Evolutionary conservation across 2,888 invertebrate genomes (phyloP), one percentile per base, ranked within the genome.

Genomic region (Dioctria rufipes): DNA sequence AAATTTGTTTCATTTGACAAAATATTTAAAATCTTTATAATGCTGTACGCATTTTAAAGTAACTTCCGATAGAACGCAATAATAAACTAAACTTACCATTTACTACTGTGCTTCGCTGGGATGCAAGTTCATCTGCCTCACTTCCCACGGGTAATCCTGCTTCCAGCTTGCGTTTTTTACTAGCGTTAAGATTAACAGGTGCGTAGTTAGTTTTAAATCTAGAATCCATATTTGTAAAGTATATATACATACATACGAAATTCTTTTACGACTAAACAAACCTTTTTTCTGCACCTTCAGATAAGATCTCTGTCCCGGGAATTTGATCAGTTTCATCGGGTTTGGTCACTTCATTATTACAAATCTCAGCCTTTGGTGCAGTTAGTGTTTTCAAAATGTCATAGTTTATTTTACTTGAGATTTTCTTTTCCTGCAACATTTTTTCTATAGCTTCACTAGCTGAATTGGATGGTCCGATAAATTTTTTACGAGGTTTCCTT

Each of bases 321-420:
- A 13, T 37, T 40, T 37, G 8, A 54, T 79, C 67, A 11, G 65
- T 13, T 11, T 66, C 78, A 39, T 78, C 51, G 0, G 11, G 11
- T 9, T 78, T 49, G 3, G 42, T 51, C 11, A 39, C 65, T 0
- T 25, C 63, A 46, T 5, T 13, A 40, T 39, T n/a, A 9, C 6
- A n/a, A 39, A 3, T 40, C 25, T 69, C 60, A 25, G 39, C 46
- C 13, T 82, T 81, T 42, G 84, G 83, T 58, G 65, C 87, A 4
- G 88, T 89, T 80, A 98, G 90, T 84, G 94, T 95, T 88, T 95
- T 95, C 81, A 99, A 90, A 58, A 98, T 98, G 85, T 99, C 98
- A 86, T 99, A 99, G 89, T 99, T 98, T 80, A 99, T 98, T 91
- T 99, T 99, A 4, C 93, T 94, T 3, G 99, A 99, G 83, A 99